Evolutionary conservation across 2,797 vertebrate species (phyloP), one percentile per base, ranked within the genome.

Genomic region (Argya squamiceps): DNA sequence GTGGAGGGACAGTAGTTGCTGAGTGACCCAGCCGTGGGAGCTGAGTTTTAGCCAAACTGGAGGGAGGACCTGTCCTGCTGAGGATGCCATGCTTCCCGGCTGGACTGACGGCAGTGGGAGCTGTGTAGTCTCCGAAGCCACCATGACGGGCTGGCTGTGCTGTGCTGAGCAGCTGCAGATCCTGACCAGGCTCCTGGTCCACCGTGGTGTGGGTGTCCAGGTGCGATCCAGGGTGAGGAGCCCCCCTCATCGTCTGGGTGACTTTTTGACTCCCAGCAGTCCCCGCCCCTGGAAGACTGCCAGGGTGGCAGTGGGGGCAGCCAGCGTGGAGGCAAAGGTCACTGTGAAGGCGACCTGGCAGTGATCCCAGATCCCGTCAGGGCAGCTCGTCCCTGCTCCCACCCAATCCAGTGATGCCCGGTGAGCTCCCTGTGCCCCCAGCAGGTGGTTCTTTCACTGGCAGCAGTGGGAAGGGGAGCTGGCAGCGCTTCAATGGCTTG

Each of bases 191-290:
- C 9, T 41, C 41, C 49, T 63, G 84, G 18, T 49, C 27, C 2
- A 0, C 56, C 4, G 2, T 9, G 3, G 46, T 4, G 22, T 2
- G 1, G 23, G 18, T 18, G 12, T 47, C 19, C 6, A 11, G 46
- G 23, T 26, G 29, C 26, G 13, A 2, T 43, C 20, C 2, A 11
- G n/a, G 10, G 5, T 3, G 7, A 68, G 34, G 53, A 73, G 27
- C 32, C 12, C 24, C 24, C 26, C 19, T 53, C 49, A 12, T 36
- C 39, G 9, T 15, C 15, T 30, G 47, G 46, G 39, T 56, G 34
- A 43, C 11, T 20, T 59, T 75, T 43, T 62, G 47, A 21, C 32
- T 69, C 44, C 34, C 27, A 36, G 41, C 27, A 47, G 37, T 58
- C 32, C 34, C 27, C 14, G 60, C 1, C 13, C 15, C 3, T 67